Evolutionary conservation across 64 coral and sea anemone species (phyloP).

Genomic region (Catalaphyllia jardinei): DNA sequence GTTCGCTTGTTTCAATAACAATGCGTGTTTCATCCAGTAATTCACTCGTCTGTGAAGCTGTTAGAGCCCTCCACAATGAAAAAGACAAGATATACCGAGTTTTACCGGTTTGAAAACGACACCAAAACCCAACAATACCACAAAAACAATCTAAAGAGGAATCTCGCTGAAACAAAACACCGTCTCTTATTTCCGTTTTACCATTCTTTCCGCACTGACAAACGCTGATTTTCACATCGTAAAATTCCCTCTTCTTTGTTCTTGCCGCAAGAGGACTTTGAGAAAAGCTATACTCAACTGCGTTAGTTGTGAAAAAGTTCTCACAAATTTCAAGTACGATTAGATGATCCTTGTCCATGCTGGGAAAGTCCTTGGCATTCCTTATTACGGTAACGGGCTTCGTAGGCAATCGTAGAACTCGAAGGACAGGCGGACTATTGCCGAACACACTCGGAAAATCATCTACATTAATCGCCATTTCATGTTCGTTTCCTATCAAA

Average conservation of each 20-base stretch:
- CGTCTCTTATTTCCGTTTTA: neutral
- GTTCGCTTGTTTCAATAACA: constrained; percentile 2
- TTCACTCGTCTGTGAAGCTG: neutral
- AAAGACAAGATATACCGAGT: neutral
- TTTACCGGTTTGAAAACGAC: neutral
- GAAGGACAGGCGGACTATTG: neutral
- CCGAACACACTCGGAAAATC: neutral
- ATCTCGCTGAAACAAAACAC: neutral
- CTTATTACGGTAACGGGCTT: neutral
- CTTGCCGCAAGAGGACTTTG: too few relatives aligned
- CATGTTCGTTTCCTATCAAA: neutral
- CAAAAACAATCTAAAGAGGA: neutral
- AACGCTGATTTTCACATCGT: neutral
- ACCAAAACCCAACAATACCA: constrained; percentile 15
- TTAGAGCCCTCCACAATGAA: neutral
- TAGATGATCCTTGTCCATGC: neutral
- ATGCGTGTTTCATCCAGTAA: neutral
- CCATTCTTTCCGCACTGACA: neutral
- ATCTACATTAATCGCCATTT: neutral
- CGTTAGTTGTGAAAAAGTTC: neutral
- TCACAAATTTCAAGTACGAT: constrained; percentile 13
- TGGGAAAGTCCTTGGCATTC: neutral
- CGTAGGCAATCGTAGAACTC: neutral
- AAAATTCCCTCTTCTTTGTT: neutral
- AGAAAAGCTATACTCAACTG: neutral